Percentiles rank a stretch among this genome's conserved stretches.
phyloP scores from a whole-genome alignment of 2,888 invertebrate genomes.

The Sphecodes monilicornis region DNA sequence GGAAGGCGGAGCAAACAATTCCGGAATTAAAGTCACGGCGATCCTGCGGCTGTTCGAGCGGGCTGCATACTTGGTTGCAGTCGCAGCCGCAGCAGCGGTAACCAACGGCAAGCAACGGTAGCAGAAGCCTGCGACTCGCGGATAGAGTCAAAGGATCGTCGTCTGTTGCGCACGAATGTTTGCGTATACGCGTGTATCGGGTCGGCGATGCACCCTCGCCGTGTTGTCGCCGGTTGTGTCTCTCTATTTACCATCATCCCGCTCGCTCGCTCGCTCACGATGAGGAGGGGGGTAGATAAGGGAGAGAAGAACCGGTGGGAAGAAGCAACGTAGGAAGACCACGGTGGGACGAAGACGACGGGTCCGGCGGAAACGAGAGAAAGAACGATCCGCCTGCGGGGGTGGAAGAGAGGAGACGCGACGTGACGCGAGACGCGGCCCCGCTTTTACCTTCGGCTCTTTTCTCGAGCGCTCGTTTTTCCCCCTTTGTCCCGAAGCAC shows the following conservation, averaged over 20 bases:
- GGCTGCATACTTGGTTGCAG: slow-evolving; percentile 11
- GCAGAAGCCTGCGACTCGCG: slow-evolving; percentile 23
- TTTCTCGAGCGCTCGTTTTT: slow-evolving; percentile 75
- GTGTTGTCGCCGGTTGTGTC: slow-evolving; percentile 55
- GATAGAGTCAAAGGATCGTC: slow-evolving; percentile 58
- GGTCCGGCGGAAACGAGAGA: slow-evolving; percentile 19
- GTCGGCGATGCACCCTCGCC: slow-evolving; percentile 51
- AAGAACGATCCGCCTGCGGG: slow-evolving; percentile 23
- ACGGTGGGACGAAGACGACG: slow-evolving; percentile 31
- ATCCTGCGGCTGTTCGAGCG: slow-evolving; percentile 48
- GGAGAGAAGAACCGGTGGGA: slow-evolving; percentile 44
- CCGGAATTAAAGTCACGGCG: slow-evolving; percentile 65
- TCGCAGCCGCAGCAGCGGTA: neutral
- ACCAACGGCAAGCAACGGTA: neutral
- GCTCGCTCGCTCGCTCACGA: neutral
- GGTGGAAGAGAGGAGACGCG: slow-evolving; percentile 25
- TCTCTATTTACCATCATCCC: slow-evolving; percentile 64
- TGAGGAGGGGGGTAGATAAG: slow-evolving; percentile 42
- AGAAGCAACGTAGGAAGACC: slow-evolving; percentile 30
- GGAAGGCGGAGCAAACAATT: slow-evolving; percentile 67
- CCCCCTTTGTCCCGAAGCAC: slow-evolving; percentile 73
- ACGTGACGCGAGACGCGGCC: slow-evolving; percentile 24
- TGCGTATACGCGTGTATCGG: slow-evolving; percentile 17
- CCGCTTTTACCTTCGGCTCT: slow-evolving; percentile 64
- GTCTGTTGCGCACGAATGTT: slow-evolving; percentile 51